Evolutionary conservation across 1,140 invertebrate genomes (phyloP), one percentile per base, ranked within the genome.

Genomic region (Anagrus nilaparvatae): DNA sequence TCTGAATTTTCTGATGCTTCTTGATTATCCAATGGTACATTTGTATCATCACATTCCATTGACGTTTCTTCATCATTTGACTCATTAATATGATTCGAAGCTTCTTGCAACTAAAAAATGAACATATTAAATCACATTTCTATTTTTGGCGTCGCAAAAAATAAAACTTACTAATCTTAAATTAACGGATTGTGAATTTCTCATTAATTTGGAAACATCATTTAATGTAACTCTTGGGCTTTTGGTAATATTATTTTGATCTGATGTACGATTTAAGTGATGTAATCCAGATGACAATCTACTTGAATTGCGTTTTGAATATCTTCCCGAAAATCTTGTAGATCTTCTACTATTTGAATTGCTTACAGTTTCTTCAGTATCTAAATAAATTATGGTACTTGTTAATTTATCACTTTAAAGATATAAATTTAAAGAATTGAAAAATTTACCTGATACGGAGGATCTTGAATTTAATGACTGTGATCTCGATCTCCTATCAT

Each of bases 101-200:
- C 32, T 42, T 4, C 30, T n/a, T 14, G 25, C 29, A 25, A 40
- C 27, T 13, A 25, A 34, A 13, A 42, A 42, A 14, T 30, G 27
- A n/a, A 44, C 5, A 18, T 27, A 20, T n/a, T 19, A 30, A 29
- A 38, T 20, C 19, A 12, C 3, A 32, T 32, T 17, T 25, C 6
- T 21, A 35, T 28, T 35, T 13, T 42, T 10, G n/a, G n/a, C n/a
- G n/a, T 10, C 28, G 10, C 5, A 30, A 30, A 10, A 25, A n/a
- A 19, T 48, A 45, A 24, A 20, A 44, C 49, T 39, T 44, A 62
- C 56, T 53, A 27, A 57, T 43, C 47, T 46, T 12, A 62, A 47
- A 25, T 60, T 68, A 14, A 67, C 39, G 5, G 40, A 54, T 37
- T 61, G 61, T n/a, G 58, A 61, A 50, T 67, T 58, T 42, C 48